A percentile compares a stretch with the other conserved stretches of the same genome.
Evolutionary conservation across 2,888 invertebrate genomes (phyloP).

Genomic region (Spatulosminthurus flaviceps): DNA sequence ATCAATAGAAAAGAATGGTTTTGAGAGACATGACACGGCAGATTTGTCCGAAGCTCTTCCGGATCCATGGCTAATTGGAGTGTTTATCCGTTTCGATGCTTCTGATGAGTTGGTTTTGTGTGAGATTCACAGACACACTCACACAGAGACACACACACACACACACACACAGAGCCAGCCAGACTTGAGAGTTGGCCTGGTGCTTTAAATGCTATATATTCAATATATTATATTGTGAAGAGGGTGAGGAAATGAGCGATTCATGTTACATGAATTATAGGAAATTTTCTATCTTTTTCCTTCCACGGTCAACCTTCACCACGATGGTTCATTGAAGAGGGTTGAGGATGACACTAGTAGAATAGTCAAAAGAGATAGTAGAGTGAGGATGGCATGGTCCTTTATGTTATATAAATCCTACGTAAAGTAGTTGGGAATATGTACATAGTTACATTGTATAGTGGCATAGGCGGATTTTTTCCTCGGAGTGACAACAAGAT

Average conservation of each 20-base stretch:
- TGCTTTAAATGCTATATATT: not conserved
- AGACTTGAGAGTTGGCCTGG: no score
- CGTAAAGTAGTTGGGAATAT: not conserved
- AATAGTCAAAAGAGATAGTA: constrained; percentile 32
- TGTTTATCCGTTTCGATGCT: constrained; percentile 29
- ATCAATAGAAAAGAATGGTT: constrained; percentile 19
- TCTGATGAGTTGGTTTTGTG: constrained; percentile 37
- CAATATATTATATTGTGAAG: not conserved
- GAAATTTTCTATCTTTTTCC: not conserved
- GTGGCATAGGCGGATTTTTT: not conserved
- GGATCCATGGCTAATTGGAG: constrained; percentile 45
- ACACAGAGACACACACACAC: no score
- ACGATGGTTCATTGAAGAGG: constrained; percentile 36
- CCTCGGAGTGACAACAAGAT: constrained; percentile 24
- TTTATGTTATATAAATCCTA: not conserved
- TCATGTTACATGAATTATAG: not conserved
- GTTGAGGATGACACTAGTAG: constrained; percentile 43
- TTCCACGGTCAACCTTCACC: not conserved
- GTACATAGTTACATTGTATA: not conserved
- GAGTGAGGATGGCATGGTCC: no score
- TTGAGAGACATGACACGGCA: constrained; percentile 49
- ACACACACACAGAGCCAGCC: no score
- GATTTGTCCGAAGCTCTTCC: constrained; percentile 45
- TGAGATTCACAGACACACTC: no score
- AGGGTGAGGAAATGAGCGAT: not conserved